phyloP scores from a whole-genome alignment of 2,113 vertebrate species.

The Rhipidura dahli region DNA sequence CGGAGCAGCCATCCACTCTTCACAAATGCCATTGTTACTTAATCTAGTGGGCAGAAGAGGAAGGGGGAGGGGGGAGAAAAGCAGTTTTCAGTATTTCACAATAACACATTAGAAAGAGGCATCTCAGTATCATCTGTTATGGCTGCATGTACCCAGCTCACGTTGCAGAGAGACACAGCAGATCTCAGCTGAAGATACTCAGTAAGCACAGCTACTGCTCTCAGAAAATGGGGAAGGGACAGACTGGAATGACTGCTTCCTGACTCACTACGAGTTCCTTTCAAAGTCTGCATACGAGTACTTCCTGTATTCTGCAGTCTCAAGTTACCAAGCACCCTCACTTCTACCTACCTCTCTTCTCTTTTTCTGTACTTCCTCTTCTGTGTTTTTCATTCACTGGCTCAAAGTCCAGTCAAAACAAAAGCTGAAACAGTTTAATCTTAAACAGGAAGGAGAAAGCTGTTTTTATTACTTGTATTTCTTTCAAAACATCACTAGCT shows the following conservation, averaged over 20 bases:
- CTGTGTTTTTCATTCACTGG: neutral
- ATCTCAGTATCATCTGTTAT: neutral
- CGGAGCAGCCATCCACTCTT: constrained; percentile 81
- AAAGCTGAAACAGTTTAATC: neutral
- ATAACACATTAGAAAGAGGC: neutral
- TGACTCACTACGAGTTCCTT: neutral
- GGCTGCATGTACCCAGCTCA: neutral
- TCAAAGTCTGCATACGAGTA: neutral
- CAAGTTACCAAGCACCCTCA: neutral
- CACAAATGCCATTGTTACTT: constrained; percentile 74
- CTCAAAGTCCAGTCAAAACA: constrained; percentile 4
- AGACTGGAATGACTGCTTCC: neutral
- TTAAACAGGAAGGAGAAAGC: neutral
- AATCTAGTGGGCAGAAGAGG: constrained; percentile 9
- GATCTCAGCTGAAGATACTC: neutral
- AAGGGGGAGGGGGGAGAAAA: neutral
- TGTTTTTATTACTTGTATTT: neutral
- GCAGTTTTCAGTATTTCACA: neutral
- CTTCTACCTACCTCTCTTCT: neutral
- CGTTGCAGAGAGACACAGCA: neutral
- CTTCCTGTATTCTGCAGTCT: neutral
- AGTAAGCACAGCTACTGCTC: neutral
- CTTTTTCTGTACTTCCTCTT: neutral
- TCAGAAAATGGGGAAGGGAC: neutral
- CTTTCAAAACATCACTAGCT: neutral